Conservation (phyloP, 2,888 invertebrate genomes). For the Eurytoma adleriae region DNA sequence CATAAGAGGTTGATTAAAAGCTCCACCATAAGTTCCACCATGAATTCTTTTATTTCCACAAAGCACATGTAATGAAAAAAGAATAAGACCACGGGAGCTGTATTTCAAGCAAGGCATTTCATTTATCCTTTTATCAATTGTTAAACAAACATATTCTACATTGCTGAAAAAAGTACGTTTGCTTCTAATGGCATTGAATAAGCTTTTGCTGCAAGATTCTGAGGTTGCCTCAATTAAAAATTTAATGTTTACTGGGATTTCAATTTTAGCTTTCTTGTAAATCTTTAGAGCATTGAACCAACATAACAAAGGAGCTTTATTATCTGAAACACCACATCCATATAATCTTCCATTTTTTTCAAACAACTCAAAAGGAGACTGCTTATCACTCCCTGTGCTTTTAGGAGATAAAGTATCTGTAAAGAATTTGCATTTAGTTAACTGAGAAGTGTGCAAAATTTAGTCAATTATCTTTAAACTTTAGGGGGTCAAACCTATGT, state of each 20-base stretch:
- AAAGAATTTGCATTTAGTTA: slow-evolving; percentile 1
- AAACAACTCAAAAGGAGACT: slow-evolving; percentile 52
- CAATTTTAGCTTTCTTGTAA: slow-evolving; percentile 56
- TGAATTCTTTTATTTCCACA: slow-evolving; percentile 61
- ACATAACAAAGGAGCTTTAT: slow-evolving; percentile 61
- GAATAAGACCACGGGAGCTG: slow-evolving; percentile 62
- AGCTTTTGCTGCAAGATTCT: slow-evolving; percentile 58
- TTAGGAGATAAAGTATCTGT: slow-evolving; percentile 54
- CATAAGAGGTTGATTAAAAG: slow-evolving; percentile 63
- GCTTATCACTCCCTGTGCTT: slow-evolving; percentile 14
- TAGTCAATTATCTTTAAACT: slow-evolving; percentile 21
- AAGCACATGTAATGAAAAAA: slow-evolving; percentile 59
- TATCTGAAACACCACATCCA: slow-evolving; percentile 59
- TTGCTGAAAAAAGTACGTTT: slow-evolving; percentile 60
- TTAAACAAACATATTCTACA: slow-evolving; percentile 62
- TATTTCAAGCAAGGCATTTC: slow-evolving; percentile 62
- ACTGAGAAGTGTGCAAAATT: background rate
- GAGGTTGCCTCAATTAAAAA: slow-evolving; percentile 63
- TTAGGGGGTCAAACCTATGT: slow-evolving; percentile 57
- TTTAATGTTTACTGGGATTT: slow-evolving; percentile 63
- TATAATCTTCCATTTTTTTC: slow-evolving; percentile 59
- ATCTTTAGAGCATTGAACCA: slow-evolving; percentile 63
- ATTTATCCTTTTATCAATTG: slow-evolving; percentile 60
- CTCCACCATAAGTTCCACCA: slow-evolving; percentile 61
- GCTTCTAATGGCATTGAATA: slow-evolving; percentile 55